Evolutionary conservation across 2,888 invertebrate species (phyloP), one percentile per base, ranked within the genome.

Genomic region (Cheilosia impressa): DNA sequence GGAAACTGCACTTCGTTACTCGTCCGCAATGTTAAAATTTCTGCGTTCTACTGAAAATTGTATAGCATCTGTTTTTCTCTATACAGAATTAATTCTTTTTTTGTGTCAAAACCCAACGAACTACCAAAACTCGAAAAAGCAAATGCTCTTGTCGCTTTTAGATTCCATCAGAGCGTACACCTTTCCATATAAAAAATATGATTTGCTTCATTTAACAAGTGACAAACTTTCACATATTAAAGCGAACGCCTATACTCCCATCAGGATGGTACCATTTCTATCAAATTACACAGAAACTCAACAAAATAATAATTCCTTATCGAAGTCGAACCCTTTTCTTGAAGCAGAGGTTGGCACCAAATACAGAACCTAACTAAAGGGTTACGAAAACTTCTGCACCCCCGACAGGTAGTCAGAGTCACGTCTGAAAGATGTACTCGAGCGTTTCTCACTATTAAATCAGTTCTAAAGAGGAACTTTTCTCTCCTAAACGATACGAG

Each of bases 391-490:
- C 24, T 17, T 55, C 52, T 9, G n/a, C 24, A 17, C 34, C 34
- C 13, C 13, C 4, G 34, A 17, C 62, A 72, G 72, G 52, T 43
- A 31, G 31, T 31, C 31, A 31, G 2, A 31, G 38, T 50, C 38
- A 50, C 38, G 47, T 58, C 15, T 24, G 34, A 69, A 60, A 27
- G 41, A 34, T 2, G 22, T 41, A 57, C 10, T 41, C 50, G 27
- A 57, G 47, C 58, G 17, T 58, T 66, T 19, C 50, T 47, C 43
- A 55, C 55, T 63, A 73, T 65, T 63, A 63, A 73, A 47, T 63
- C 73, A 55, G 63, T 19, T 55, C 47, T 47, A 71, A 76, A 65
- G 77, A 71, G 69, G 62, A 81, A 81, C 57, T 72, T 80, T 66
- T 41, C 52, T 22, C 66, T 38, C 53, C 60, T 50, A 77, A 78